Conservation (phyloP, 2,888 invertebrate species). For the Paralinhomoeus sp. region DNA sequence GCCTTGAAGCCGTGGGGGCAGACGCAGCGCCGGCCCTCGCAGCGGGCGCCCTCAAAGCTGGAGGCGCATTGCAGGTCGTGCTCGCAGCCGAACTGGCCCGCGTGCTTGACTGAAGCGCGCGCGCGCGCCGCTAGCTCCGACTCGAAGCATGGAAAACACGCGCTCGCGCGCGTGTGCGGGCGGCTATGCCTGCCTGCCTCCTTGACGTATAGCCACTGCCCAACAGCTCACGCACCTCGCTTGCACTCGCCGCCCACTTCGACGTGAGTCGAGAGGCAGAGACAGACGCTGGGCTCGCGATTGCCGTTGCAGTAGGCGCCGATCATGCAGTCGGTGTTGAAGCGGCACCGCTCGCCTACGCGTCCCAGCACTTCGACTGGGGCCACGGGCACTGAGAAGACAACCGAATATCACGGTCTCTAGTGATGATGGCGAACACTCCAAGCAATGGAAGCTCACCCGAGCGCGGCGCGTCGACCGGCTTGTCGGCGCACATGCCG, state of each 20-base stretch:
- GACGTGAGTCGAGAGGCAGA: conserved; percentile 24
- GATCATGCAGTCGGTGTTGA: conserved; percentile 23
- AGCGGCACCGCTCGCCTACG: conserved; percentile 18
- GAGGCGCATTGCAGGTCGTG: conserved; percentile 21
- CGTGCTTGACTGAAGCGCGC: conserved; percentile 19
- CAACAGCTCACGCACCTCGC: conserved; percentile 12
- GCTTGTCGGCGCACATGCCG: no score
- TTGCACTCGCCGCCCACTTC: conserved; percentile 20
- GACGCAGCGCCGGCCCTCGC: conserved; percentile 18
- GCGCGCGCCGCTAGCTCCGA: no score
- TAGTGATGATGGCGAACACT: no score
- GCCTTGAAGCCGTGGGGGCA: conserved; percentile 22
- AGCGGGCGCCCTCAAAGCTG: conserved; percentile 17
- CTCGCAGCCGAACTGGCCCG: conserved; percentile 22
- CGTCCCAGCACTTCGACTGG: no score
- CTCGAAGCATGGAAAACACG: no score
- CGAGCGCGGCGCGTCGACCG: no score
- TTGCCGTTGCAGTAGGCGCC: conserved; percentile 25
- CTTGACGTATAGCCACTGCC: no score
- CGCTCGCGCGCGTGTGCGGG: no score
- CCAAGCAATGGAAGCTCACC: no score
- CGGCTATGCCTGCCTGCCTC: no score
- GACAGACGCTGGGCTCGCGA: conserved; percentile 15
- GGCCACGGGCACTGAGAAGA: no score
- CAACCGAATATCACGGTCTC: no score